Conservation (phyloP, 2,888 invertebrate genomes). For the Chironomus riparius region DNA sequence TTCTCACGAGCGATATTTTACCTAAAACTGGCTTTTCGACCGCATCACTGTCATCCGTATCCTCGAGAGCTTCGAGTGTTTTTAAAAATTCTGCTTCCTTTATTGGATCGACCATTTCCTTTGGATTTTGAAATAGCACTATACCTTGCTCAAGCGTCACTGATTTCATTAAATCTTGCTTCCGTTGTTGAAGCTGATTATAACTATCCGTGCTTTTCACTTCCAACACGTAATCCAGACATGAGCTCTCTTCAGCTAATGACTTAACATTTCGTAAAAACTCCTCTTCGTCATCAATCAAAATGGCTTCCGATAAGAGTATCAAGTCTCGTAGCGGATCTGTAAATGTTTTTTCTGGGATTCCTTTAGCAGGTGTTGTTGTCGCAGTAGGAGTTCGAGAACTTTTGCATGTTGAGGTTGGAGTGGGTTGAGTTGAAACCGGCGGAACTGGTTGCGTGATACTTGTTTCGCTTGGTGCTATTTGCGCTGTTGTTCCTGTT, state of each 20-base stretch:
- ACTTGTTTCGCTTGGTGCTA: not conserved
- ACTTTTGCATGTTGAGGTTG: slow-evolving; percentile 27
- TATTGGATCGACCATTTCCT: slow-evolving; percentile 39
- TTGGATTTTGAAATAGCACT: slow-evolving; percentile 39
- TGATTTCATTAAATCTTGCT: slow-evolving; percentile 39
- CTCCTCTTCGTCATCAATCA: slow-evolving; percentile 34
- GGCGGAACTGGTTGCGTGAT: slow-evolving; percentile 28
- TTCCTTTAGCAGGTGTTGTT: slow-evolving; percentile 28
- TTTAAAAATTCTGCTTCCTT: slow-evolving; percentile 40
- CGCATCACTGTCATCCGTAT: slow-evolving; percentile 40
- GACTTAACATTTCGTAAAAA: slow-evolving; percentile 46
- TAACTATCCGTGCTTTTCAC: slow-evolving; percentile 30
- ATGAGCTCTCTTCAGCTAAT: slow-evolving; percentile 54
- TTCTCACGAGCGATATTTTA: slow-evolving; percentile 53
- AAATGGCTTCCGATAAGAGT: slow-evolving; percentile 43
- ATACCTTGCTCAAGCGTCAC: slow-evolving; percentile 36
- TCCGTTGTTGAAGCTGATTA: slow-evolving; percentile 24
- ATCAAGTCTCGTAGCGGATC: slow-evolving; percentile 59
- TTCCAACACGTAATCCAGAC: slow-evolving; percentile 47
- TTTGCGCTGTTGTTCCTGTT: not conserved
- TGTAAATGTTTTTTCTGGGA: slow-evolving; percentile 34
- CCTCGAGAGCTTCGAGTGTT: slow-evolving; percentile 39
- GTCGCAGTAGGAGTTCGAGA: slow-evolving; percentile 22
- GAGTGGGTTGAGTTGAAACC: slow-evolving; percentile 13
- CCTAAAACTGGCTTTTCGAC: slow-evolving; percentile 54